These are phyloP conservation scores for Cancer borealis DNA, from an alignment of 2,888 invertebrate genomes.

Conservation along the genomic window DNA sequence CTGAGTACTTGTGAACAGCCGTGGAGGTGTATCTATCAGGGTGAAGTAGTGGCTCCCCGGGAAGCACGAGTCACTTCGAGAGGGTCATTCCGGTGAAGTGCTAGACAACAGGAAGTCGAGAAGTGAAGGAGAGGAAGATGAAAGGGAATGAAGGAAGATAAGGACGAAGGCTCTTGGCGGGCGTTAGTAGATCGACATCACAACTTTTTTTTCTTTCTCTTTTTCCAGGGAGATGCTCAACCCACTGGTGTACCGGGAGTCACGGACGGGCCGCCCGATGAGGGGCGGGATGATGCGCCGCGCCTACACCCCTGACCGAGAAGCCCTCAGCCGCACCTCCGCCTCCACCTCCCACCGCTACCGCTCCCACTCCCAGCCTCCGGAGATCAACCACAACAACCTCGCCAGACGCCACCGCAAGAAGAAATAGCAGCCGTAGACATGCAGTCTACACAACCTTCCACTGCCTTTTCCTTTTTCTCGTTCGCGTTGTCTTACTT, in stretches of 20 bases:
- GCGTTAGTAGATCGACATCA: neutral
- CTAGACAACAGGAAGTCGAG: neutral
- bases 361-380: conserved; percentile 74
- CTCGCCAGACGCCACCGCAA: conserved; percentile 58
- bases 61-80: neutral
- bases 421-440: conserved; percentile 56
- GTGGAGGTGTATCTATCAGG: neutral
- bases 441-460: neutral
- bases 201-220: conserved; percentile 23
- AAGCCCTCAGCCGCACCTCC: conserved; percentile 58
- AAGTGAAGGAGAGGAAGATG: conserved; percentile 1
- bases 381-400: conserved; percentile 71
- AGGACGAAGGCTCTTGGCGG: neutral
- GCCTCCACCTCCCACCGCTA: conserved; percentile 44
- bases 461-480: conserved; percentile 5
- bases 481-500: neutral
- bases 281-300: conserved; percentile 72
- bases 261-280: conserved; percentile 58
- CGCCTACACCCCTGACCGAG: conserved; percentile 75
- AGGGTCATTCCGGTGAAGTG: neutral
- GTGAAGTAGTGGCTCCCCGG: neutral
- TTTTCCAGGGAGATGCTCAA: conserved; percentile 74
- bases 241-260: conserved; percentile 73
- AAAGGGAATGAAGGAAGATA: conserved; percentile 2
- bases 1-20: no score